These are phyloP conservation scores for Sepiola atlantica DNA, from an alignment of 2,888 invertebrate species.

Conservation along the genomic window DNA sequence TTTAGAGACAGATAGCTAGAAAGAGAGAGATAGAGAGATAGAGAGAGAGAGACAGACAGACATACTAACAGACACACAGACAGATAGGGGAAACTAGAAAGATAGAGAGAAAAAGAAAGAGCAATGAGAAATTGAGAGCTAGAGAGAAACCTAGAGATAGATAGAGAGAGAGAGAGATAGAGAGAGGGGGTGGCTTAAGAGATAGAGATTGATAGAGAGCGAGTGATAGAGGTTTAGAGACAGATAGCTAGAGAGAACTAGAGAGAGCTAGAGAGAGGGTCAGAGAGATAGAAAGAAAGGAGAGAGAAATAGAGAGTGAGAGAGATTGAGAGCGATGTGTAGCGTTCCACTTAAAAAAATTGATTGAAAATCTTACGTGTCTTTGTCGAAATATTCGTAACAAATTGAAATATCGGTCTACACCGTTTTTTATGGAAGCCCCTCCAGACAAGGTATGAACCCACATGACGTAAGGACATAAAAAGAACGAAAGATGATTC, in stretches of 20 bases:
- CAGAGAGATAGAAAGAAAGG: background rate
- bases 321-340: no score
- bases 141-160: no score
- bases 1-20: background rate
- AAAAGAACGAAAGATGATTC: no score
- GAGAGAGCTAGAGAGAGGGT: background rate
- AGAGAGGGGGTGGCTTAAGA: no score
- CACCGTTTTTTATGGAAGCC: no score
- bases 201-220: background rate
- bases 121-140: background rate
- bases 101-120: background rate
- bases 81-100: background rate
- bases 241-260: background rate
- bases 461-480: no score
- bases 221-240: background rate
- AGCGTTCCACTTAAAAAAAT: no score
- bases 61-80: background rate
- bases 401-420: no score
- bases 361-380: no score
- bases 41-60: background rate
- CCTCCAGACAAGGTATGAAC: no score
- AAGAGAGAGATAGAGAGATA: background rate
- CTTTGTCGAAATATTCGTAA: no score
- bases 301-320: background rate
- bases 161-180: background rate